A percentile compares a stretch with the other conserved stretches of the same genome.
phyloP scores from a whole-genome alignment of 1,140 invertebrate species.

The Musca vetustissima region DNA sequence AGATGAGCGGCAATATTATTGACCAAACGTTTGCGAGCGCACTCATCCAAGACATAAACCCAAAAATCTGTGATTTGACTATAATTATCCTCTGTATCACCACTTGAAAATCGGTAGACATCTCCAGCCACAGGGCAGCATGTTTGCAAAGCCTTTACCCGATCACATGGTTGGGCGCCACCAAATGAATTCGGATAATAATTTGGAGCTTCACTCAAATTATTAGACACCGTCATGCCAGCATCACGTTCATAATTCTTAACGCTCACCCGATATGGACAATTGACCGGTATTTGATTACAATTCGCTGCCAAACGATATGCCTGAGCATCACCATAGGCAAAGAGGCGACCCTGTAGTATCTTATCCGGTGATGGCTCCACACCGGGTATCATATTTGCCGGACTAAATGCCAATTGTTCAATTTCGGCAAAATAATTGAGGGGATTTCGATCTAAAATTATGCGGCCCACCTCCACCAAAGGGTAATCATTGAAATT shows the following conservation, averaged over 20 bases:
- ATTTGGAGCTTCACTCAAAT: constrained; percentile 83
- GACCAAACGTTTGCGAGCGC: constrained; percentile 71
- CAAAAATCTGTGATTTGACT: constrained; percentile 82
- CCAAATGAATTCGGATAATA: constrained; percentile 95
- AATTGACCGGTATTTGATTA: constrained; percentile 91
- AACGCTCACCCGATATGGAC: constrained; percentile 71
- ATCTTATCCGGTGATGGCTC: constrained; percentile 92
- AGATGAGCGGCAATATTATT: constrained; percentile 81
- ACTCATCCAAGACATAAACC: constrained; percentile 74
- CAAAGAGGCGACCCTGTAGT: constrained; percentile 91
- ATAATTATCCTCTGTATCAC: constrained; percentile 86
- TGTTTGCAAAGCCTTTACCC: constrained; percentile 60
- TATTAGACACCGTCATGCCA: constrained; percentile 64
- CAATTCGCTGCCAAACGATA: constrained; percentile 92
- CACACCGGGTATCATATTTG: constrained; percentile 89
- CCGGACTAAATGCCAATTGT: constrained; percentile 91
- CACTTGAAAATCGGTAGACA: constrained; percentile 74
- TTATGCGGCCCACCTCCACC: constrained; percentile 87
- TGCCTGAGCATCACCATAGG: constrained; percentile 92
- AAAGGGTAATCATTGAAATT: constrained; percentile 87
- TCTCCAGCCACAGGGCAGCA: constrained; percentile 62
- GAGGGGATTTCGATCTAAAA: constrained; percentile 84
- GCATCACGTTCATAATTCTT: constrained; percentile 90
- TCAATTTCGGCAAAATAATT: constrained; percentile 96
- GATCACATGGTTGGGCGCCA: constrained; percentile 69